Evolutionary conservation across 2,113 vertebrate genomes (phyloP), one percentile per base, ranked within the genome.

Genomic region (Xiphophorus hellerii): DNA sequence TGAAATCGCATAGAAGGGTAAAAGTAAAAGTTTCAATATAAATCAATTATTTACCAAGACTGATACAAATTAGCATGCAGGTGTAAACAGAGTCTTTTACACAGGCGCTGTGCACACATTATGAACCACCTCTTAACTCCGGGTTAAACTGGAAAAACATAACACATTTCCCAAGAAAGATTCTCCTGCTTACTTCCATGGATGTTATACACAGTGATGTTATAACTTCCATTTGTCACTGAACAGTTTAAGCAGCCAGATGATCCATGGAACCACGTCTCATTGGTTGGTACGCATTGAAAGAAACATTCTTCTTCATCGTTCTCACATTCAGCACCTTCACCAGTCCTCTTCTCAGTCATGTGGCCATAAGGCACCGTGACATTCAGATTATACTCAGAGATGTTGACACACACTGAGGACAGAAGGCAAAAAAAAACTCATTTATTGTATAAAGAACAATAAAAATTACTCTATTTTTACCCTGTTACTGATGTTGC

Each of bases 341-440:
- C 0, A 0, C 0, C 0, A 3, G 0, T 0, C 1, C 0, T 0
- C 0, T 17, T 0, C 0, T 35, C 77, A 0, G 0, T 0, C 29
- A 71, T 20, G 0, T 0, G 0, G 2, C 0, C 1, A 3, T 4
- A 0, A 1, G 0, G 13, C 1, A 5, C 1, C 51, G 0, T 39
- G 1, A 73, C 27, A 1, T 0, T 1, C 2, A 73, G 12, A 7
- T 0, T 0, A 1, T 61, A 4, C 0, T 58, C 2, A 13, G 67
- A 71, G 29, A 86, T 75, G 28, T 5, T 58, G 62, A 89, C 0
- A 61, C 77, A 83, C 17, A 84, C 85, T 89, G 17, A 64, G 60
- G 4, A 44, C 5, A 71, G 51, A 63, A 67, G 29, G 3, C n/a
- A 7, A 5, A 71, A 35, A 28, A 1, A n/a, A 62, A 14, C 37